Base-by-base conservation (phyloP, 2,113 vertebrate species). In the Gavialis gangeticus region DNA sequence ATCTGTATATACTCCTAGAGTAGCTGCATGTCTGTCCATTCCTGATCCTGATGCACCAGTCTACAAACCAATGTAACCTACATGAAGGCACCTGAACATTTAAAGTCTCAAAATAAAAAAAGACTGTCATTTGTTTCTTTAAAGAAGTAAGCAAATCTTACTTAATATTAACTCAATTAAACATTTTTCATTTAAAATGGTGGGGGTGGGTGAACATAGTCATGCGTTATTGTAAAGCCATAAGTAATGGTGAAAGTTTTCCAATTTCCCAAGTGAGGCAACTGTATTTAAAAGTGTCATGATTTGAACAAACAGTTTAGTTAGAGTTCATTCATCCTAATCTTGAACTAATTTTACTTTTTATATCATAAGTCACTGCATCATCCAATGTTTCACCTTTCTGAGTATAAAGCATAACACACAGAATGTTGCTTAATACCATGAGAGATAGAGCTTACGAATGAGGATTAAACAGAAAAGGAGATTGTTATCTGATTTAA, bases 401-500 rank as follows among this genome's bases (percentile, higher is more conserved):
- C 46, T 79, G 16, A 57, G 3, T 37, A 57, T 79, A 60, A 75
- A 66, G 19, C 19, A 80, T 54, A 94, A 62, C 27, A 63, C 34
- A 34, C 4, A 89, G 64, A 78, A 84, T 64, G 4, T 59, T 91
- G 60, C 30, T 92, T 85, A 66, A 57, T 82, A 27, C 67, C 64
- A 62, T 3, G 10, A 54, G 59, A 93, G 79, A 58, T 75, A 73
- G 83, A 90, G 14, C 18, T 87, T 71, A 24, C 14, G 71, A 28
- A 28, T 75, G n/a, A 86, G 60, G 6, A 55, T 63, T 84, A 84
- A 95, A 85, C 79, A 63, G 76, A 94, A 90, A 90, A 67, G 10
- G 54, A 34, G 5, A 34, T 73, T 37, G 14, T 91, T 92, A 25
- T 84, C 67, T 80, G 9, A 86, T 96, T 62, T 95, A 89, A 94